phyloP scores from a whole-genome alignment of 2,888 invertebrate genomes.

The Pterobdella sp. region DNA sequence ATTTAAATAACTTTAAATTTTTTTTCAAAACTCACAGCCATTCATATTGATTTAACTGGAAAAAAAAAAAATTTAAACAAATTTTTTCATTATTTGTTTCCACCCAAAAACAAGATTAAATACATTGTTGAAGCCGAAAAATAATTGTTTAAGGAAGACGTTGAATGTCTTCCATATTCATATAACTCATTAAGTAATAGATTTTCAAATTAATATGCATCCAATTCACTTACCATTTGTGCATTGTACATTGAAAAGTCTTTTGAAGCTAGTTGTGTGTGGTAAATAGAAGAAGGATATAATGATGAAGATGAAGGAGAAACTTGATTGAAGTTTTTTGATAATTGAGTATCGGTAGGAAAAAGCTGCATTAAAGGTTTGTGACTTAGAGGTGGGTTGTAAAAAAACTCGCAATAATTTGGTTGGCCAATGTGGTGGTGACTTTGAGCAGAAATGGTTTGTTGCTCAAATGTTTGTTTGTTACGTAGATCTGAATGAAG shows the following conservation, averaged over 20 bases:
- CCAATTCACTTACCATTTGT: background rate
- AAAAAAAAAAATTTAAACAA: too few relatives aligned
- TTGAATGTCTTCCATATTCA: too few relatives aligned
- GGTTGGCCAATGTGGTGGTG: constrained; percentile 14
- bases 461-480: background rate
- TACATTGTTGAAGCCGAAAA: too few relatives aligned
- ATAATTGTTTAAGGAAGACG: too few relatives aligned
- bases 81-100: too few relatives aligned
- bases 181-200: background rate
- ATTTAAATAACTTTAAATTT: too few relatives aligned
- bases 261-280: background rate
- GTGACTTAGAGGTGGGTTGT: constrained; percentile 6
- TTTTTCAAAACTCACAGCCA: too few relatives aligned
- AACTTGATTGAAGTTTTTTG: background rate
- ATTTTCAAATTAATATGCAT: background rate
- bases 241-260: background rate
- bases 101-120: too few relatives aligned
- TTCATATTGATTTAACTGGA: too few relatives aligned
- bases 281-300: background rate
- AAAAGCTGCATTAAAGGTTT: constrained; percentile 6
- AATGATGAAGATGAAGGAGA: background rate
- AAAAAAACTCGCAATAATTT: background rate
- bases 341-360: background rate
- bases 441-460: background rate
- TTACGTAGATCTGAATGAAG: background rate